These are phyloP conservation scores for Ptychoptera albimana DNA, from an alignment of 2,888 invertebrate species.

Conservation along the genomic window DNA sequence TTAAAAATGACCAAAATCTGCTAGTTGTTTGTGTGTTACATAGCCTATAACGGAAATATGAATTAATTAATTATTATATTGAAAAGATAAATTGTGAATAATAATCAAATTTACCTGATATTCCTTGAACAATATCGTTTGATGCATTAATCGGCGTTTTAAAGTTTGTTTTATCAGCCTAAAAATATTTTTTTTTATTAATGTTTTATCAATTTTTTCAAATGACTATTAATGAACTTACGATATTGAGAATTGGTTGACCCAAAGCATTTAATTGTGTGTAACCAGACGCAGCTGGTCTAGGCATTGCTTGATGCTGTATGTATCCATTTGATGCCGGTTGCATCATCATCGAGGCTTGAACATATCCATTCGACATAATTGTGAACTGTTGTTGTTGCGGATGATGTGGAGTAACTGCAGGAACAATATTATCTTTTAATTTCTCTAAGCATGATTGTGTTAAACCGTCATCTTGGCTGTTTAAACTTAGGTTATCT, in stretches of 20 bases:
- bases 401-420: too few species aligned
- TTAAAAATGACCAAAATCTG: constrained; percentile 20
- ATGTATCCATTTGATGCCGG: constrained; percentile 15
- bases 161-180: not conserved
- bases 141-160: constrained; percentile 8
- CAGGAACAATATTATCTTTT: too few species aligned
- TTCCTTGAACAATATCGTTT: constrained; percentile 9
- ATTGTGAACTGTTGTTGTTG: too few species aligned
- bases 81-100: not conserved
- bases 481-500: too few species aligned
- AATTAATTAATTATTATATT: not conserved
- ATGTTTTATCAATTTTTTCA: too few species aligned
- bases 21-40: constrained; percentile 22
- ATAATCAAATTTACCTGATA: constrained; percentile 6
- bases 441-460: too few species aligned
- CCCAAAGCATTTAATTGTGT: constrained; percentile 15
- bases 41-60: constrained; percentile 13
- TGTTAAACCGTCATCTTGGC: too few species aligned
- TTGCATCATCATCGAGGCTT: constrained; percentile 10
- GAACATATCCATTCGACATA: too few species aligned
- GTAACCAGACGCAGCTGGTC: constrained; percentile 12
- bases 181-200: too few species aligned
- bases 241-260: constrained; percentile 10
- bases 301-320: constrained; percentile 12
- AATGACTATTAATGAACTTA: too few species aligned